Percentiles rank a stretch among this genome's conserved stretches.
These are phyloP conservation scores for Drosophila mauritiana DNA, from an alignment of 1,140 invertebrate genomes.

Conservation along the genomic window DNA sequence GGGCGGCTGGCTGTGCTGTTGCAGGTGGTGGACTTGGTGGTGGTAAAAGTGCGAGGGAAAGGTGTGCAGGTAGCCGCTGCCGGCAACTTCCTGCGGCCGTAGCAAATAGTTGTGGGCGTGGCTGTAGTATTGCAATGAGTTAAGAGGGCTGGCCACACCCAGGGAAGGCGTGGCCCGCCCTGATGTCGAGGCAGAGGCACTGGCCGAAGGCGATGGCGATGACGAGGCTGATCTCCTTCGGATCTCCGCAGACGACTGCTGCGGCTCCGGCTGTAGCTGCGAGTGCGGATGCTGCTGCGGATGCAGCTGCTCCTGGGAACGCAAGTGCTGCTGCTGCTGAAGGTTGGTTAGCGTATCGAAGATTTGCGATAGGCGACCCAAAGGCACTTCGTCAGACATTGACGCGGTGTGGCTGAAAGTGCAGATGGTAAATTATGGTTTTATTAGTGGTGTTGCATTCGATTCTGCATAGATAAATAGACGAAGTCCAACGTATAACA, in stretches of 20 bases:
- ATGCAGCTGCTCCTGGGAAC: constrained; percentile 82
- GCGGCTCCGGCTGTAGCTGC: constrained; percentile 43
- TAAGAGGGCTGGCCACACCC: constrained; percentile 59
- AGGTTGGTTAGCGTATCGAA: constrained; percentile 91
- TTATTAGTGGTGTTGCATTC: background rate
- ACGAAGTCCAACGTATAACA: background rate
- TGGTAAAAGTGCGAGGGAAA: constrained; percentile 67
- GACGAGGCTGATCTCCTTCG: constrained; percentile 72
- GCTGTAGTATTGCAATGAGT: constrained; percentile 54
- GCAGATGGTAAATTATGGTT: background rate
- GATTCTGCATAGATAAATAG: no score
- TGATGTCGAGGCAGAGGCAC: constrained; percentile 68
- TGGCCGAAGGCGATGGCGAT: constrained; percentile 73
- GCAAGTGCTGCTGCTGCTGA: constrained; percentile 85
- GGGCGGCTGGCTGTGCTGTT: constrained; percentile 58
- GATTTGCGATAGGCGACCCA: constrained; percentile 90
- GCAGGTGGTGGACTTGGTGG: constrained; percentile 38
- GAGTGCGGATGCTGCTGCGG: constrained; percentile 84
- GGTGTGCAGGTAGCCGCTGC: constrained; percentile 65
- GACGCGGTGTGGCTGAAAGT: constrained; percentile 33
- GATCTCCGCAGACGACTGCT: constrained; percentile 30
- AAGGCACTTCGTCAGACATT: constrained; percentile 87
- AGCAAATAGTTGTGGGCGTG: constrained; percentile 72
- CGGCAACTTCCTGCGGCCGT: constrained; percentile 62
- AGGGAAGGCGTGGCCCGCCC: constrained; percentile 64